Evolutionary conservation across 1,140 invertebrate genomes (phyloP), one percentile per base, ranked within the genome.

Genomic region (Zaprionus nigranus): DNA sequence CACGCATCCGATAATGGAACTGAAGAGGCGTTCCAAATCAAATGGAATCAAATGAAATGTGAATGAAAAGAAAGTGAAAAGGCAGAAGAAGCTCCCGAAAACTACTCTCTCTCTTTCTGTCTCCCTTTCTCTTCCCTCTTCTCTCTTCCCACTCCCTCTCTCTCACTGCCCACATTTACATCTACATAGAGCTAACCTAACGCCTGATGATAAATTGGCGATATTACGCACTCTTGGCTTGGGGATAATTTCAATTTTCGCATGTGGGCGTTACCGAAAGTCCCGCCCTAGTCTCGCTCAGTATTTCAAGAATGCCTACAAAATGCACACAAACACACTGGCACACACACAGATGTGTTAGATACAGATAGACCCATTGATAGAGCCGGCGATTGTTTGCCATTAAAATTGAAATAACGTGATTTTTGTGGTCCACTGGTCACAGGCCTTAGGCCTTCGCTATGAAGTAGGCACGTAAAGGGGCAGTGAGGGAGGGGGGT

Each of bases 341-440:
- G 46, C 13, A 6, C 24, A 51, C 22, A n/a, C 36, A 22, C 7
- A 40, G 58, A 5, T n/a, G 7, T 38, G 56, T 36, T 58, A 38
- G 56, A 22, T 38, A 36, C 20, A 66, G 36, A 63, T 54, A 54
- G 57, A 57, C 51, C 54, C 69, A 74, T 67, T 73, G 76, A 80
- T 82, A 76, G 64, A 74, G 68, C 58, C 58, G 28, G 61, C 80
- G 70, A 78, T 79, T 87, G 83, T 87, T 64, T 82, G 80, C 80
- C 71, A 88, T 90, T 90, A 75, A 78, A 85, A 90, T 90, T 90
- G 82, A 90, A 90, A 90, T 90, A 90, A 90, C 82, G 81, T 90
- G 85, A 85, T 90, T 90, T 90, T 82, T 90, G 85, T 90, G 85
- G 79, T 90, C 71, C 76, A 79, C 59, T 85, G 69, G 75, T 61